Conservation (phyloP, 2,113 vertebrate genomes). For the Eonycteris spelaea region DNA sequence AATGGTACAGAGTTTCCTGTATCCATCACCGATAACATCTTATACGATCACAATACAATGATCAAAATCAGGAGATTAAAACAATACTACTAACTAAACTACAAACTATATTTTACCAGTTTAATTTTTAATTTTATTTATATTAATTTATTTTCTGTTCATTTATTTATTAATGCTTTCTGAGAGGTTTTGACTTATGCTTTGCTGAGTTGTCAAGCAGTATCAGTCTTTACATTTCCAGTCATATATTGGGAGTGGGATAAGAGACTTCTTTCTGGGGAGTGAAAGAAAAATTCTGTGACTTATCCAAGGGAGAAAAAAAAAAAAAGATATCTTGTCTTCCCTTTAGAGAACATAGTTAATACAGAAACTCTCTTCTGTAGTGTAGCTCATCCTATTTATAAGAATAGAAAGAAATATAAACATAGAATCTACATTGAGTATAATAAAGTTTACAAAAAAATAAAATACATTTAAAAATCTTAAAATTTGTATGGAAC, state of each 20-base stretch:
- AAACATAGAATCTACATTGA: background rate
- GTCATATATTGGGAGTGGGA: background rate
- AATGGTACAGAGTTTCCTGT: background rate
- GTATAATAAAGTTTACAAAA: background rate
- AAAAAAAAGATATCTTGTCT: background rate
- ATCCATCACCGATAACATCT: background rate
- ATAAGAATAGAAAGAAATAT: background rate
- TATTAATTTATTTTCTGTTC: background rate
- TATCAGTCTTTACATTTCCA: background rate
- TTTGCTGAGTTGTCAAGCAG: background rate
- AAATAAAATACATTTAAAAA: background rate
- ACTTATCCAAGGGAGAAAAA: background rate
- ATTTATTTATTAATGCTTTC: conserved; percentile 11
- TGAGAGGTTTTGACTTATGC: background rate
- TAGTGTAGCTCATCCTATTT: background rate
- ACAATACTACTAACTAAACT: background rate
- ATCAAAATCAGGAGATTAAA: background rate
- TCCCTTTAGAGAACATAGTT: background rate
- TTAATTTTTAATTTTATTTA: background rate
- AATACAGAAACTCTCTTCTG: background rate
- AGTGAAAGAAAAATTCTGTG: background rate
- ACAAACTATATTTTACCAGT: background rate
- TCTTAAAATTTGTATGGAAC: background rate
- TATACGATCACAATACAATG: background rate
- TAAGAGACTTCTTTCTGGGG: background rate